Evolutionary conservation across 1,140 invertebrate genomes (phyloP).

Genomic region (Hypsibius dujardini): DNA sequence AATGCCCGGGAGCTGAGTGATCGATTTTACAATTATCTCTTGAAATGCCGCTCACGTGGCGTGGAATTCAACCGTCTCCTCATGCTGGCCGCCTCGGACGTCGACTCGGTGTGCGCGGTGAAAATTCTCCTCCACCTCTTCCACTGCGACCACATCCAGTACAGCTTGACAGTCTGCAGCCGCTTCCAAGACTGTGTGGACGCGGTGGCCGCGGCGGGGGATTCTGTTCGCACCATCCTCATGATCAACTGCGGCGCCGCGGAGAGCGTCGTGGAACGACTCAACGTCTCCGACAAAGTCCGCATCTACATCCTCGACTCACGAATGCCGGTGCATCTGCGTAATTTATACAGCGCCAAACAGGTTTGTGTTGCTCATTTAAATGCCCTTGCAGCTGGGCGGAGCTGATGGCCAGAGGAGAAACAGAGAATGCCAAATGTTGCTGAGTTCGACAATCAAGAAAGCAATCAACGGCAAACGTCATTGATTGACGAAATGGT

Average conservation of each 20-base stretch:
- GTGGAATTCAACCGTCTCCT: background rate
- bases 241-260: conserved; percentile 13
- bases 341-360: background rate
- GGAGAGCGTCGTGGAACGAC: background rate
- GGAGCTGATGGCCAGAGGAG: background rate
- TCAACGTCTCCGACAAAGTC: background rate
- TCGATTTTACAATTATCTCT: background rate
- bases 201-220: background rate
- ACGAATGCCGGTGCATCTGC: background rate
- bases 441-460: background rate
- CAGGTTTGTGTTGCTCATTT: background rate
- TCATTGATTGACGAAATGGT: conserved; percentile 1
- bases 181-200: background rate
- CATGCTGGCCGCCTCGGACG: background rate
- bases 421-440: background rate
- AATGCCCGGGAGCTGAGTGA: background rate
- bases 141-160: background rate
- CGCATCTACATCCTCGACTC: conserved; percentile 3
- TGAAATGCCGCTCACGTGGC: background rate
- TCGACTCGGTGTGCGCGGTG: background rate
- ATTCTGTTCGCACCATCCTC: background rate
- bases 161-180: background rate
- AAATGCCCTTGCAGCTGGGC: too few relatives aligned
- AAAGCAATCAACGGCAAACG: background rate
- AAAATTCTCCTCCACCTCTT: conserved; percentile 10